These are phyloP conservation scores for Agrochola circellaris DNA, from an alignment of 2,888 invertebrate genomes.

Conservation along the genomic window DNA sequence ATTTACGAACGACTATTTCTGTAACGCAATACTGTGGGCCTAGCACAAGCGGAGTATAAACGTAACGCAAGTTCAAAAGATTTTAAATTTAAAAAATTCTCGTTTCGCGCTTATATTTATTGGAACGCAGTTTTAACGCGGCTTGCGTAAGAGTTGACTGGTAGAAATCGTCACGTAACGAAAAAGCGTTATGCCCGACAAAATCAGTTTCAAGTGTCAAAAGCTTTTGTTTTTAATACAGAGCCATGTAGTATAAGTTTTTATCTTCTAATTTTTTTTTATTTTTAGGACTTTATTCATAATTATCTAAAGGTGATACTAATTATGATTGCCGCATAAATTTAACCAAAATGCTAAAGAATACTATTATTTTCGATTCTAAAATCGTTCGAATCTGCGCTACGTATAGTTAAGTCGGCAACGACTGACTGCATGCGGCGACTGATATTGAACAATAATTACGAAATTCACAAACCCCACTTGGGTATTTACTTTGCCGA, in stretches of 20 bases:
- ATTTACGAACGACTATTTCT: not conserved
- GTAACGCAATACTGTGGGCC: not conserved
- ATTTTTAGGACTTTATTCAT: not conserved
- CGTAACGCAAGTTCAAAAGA: not conserved
- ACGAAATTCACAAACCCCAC: not conserved
- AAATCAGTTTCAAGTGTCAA: no score
- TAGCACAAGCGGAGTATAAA: not conserved
- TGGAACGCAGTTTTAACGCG: no score
- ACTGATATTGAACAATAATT: not conserved
- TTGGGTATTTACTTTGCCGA: not conserved
- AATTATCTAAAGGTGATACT: not conserved
- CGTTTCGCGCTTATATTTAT: not conserved
- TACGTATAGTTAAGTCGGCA: not conserved
- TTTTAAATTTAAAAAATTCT: not conserved
- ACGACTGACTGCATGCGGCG: not conserved
- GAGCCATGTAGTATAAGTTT: no score
- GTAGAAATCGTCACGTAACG: no score
- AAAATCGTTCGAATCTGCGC: no score
- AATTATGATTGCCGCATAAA: no score
- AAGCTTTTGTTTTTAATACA: no score
- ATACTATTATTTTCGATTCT: no score
- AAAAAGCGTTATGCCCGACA: no score
- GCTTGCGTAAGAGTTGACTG: no score
- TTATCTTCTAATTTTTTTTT: no score
- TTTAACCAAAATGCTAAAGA: no score